Base-by-base conservation (phyloP, 2,113 vertebrate genomes). In the Ibidorhyncha struthersii region DNA sequence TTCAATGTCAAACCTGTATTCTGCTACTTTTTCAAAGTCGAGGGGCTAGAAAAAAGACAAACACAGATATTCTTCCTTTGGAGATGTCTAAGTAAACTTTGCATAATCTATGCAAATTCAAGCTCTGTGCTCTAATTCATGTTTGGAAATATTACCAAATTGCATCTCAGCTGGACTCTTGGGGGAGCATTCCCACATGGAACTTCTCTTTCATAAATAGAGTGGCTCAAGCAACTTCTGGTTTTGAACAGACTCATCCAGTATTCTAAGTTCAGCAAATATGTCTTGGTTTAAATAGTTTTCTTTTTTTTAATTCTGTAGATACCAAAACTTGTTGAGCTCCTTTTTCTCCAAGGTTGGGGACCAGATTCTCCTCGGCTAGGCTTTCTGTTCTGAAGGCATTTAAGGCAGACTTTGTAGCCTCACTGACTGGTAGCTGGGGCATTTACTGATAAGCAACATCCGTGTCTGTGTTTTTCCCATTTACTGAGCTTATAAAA, bases 11-110 rank as follows among this genome's bases (percentile, higher is more conserved):
- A 99, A 98, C 21, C 19, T 95, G 89, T 98, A 98, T 14, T 93
- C 76, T 45, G 73, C 71, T 22, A 97, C 97, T 22, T 91, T 98
- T 93, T 99, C 99, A 0, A 98, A 99, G 96, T 99, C 99, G 85
- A 99, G 97, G 76, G 98, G 95, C 99, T 99, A 96, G 12, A 86
- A 78, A 41, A 89, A 63, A 61, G 69, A 56, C 15, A 77, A 7
- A 63, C 21, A 30, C 6, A 63, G 18, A 76, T 47, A 50, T 29
- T 83, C 21, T 71, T 87, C 15, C 23, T 45, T 8, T 50, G 36
- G 36, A 49, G 27, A 45, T 85, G 61, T 69, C 22, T 41, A 56
- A 89, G n/a, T 47, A 74, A 77, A 34, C n/a, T 59, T 58, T 53
- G 17, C 34, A 14, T 17, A 69, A 8, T 20, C 32, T 67, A 25